Evolutionary conservation across 2,113 vertebrate genomes (phyloP), one percentile per base, ranked within the genome.

Genomic region (Xiphophorus couchianus): DNA sequence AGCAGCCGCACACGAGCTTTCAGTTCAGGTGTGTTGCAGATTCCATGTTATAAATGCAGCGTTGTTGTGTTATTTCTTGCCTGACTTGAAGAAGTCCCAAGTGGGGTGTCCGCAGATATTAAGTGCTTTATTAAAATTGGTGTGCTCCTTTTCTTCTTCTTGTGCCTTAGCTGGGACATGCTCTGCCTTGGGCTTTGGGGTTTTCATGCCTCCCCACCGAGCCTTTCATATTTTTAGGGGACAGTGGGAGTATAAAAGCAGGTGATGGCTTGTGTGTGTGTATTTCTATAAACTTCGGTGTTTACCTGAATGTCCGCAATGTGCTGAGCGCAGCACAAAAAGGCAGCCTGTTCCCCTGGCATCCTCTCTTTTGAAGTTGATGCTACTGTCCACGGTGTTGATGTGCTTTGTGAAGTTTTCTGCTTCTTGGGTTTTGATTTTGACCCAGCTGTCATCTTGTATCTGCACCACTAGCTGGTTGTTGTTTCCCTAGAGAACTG

Each of bases 371-470:
- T 62, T 72, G 35, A 62, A 72, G 35, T 12, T 62, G 69, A 62
- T 72, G 60, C 62, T 62, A 28, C 58, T 62, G 27, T 71, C 35
- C 33, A 29, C 60, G 10, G 37, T 44, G 65, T 67, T 42, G 58
- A 44, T 42, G 31, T 60, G 69, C 30, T 71, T 31, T n/a, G 22
- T 60, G 68, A 71, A 29, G 58, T 17, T 11, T 28, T 61, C 54
- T 15, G 25, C 48, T 61, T 71, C 69, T 71, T 42, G 27, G 37
- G 35, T 72, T 62, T 62, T 62, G 60, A 72, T 39, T 72, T 62
- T 62, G 17, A 62, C 70, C 70, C 15, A 3, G 10, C 27, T 62
- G 70, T 44, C 70, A 62, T 33, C 63, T n/a, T 33, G 30, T 2
- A 61, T 17, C n/a, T 54, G 70, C 17, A 62, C 69, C 33, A 12